A percentile compares a stretch with the other conserved stretches of the same genome.
Conservation (phyloP, 2,797 vertebrate species). For the Decapterus maruadsi region DNA sequence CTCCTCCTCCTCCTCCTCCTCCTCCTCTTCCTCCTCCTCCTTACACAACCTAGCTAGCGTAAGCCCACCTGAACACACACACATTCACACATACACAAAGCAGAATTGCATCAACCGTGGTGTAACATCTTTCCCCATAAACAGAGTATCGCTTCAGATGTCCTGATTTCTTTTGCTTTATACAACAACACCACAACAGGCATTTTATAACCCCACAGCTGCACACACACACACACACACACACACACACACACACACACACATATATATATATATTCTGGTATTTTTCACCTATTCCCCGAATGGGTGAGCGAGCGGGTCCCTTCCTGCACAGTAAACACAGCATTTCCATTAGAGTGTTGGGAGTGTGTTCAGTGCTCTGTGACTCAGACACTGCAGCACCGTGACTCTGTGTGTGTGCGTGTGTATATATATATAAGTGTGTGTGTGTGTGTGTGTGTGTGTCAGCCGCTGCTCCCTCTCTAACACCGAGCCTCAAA, state of each 20-base stretch:
- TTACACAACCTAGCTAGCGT: constrained; percentile 59
- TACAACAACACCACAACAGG: constrained; percentile 48
- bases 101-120: constrained; percentile 51
- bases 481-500: constrained; percentile 55
- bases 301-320: constrained; percentile 65
- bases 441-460: constrained; percentile 69
- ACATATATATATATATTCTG: constrained; percentile 41
- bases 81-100: neutral
- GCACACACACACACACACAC: constrained; percentile 16
- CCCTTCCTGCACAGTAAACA: constrained; percentile 75
- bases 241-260: constrained; percentile 39
- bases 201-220: constrained; percentile 45
- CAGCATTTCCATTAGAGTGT: constrained; percentile 77
- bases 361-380: constrained; percentile 69
- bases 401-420: constrained; percentile 69
- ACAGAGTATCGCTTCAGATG: constrained; percentile 35
- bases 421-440: constrained; percentile 10
- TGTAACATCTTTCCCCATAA: constrained; percentile 40
- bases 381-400: constrained; percentile 85
- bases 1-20: constrained; percentile 39
- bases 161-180: constrained; percentile 53
- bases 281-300: constrained; percentile 74
- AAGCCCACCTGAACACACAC: constrained; percentile 64
- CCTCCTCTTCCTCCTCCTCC: constrained; percentile 26
- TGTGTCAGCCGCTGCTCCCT: constrained; percentile 56